A percentile compares a stretch with the other conserved stretches of the same genome.
These are phyloP conservation scores for Pollimyrus isidori DNA, from an alignment of 2,113 vertebrate genomes.

Conservation along the genomic window DNA sequence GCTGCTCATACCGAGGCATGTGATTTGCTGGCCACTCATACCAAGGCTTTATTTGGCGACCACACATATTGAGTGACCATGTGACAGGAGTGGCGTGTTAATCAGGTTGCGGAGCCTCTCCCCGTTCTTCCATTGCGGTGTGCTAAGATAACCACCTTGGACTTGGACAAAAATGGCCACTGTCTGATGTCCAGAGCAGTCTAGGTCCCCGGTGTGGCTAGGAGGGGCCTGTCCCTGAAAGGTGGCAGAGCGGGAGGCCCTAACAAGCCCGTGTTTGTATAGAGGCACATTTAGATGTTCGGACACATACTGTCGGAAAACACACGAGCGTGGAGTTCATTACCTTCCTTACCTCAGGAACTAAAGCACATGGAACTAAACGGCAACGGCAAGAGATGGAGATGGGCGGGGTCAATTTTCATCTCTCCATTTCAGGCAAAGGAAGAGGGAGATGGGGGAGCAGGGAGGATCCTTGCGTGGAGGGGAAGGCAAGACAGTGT, in stretches of 20 bases:
- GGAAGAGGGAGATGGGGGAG: not conserved
- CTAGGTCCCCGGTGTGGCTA: too few species aligned
- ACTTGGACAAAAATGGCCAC: not conserved
- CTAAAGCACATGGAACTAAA: not conserved
- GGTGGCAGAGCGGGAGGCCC: not conserved
- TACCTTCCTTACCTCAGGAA: not conserved
- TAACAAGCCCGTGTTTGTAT: not conserved
- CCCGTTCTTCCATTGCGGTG: not conserved
- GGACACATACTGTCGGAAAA: not conserved
- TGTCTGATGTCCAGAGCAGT: not conserved
- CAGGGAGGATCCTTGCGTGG: not conserved
- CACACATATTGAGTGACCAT: not conserved
- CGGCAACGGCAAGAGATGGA: not conserved
- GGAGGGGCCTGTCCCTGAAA: not conserved
- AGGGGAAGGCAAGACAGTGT: constrained; percentile 34
- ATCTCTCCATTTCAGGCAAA: not conserved
- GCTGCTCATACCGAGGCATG: too few species aligned
- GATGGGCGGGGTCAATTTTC: constrained; percentile 6
- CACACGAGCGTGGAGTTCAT: constrained; percentile 8
- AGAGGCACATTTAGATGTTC: not conserved
- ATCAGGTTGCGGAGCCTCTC: not conserved
- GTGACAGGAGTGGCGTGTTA: not conserved
- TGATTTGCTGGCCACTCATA: too few species aligned
- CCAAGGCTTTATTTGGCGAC: not conserved
- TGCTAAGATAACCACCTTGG: not conserved